Evolutionary conservation across 1,140 invertebrate genomes (phyloP), one percentile per base, ranked within the genome.

Genomic region (Schlechtendalia chinensis): DNA sequence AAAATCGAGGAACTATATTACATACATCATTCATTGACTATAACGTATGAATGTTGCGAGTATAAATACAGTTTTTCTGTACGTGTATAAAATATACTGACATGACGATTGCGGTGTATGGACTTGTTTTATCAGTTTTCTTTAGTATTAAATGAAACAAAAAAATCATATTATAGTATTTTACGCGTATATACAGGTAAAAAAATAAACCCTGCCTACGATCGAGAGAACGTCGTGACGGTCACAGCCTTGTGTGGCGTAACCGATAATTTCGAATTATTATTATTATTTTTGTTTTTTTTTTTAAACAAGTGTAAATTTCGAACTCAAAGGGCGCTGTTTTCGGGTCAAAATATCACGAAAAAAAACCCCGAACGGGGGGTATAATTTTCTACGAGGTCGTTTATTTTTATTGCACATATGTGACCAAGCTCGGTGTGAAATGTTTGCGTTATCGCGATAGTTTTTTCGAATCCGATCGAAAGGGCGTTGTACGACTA

Each of bases 171-270:
- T 8, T 3, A 8, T 39, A 39, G 32, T 39, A 39, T 39, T n/a
- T 39, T 39, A 39, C 32, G 32, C 32, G 32, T 39, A 39, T 0
- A 4, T 22, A 39, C n/a, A 39, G 4, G n/a, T 67, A 39, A 67
- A 45, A n/a, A 22, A 67, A 24, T 47, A 47, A 45, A 67, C 54
- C 16, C 16, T 19, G 17, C 16, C 17, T 29, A 29, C 11, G 50
- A 32, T 54, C 14, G 27, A 53, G 27, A 72, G 16, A 53, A 72
- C 14, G 0, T 53, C 69, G 69, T 72, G 69, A 53, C 69, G 69
- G 69, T 29, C 22, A 53, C 47, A 72, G 50, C 69, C 69, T 72
- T 53, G 50, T 53, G 47, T 8, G 10, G 16, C 32, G 32, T 27
- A 53, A 16, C 4, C 27, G 47, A 72, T 19, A 72, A 72, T 47